Percentiles rank a stretch among this genome's conserved stretches.
These are phyloP conservation scores for Cladorhizidae sp. DNA, from an alignment of 37 sponge, comb jelly and placozoan genomes.

Conservation along the genomic window DNA sequence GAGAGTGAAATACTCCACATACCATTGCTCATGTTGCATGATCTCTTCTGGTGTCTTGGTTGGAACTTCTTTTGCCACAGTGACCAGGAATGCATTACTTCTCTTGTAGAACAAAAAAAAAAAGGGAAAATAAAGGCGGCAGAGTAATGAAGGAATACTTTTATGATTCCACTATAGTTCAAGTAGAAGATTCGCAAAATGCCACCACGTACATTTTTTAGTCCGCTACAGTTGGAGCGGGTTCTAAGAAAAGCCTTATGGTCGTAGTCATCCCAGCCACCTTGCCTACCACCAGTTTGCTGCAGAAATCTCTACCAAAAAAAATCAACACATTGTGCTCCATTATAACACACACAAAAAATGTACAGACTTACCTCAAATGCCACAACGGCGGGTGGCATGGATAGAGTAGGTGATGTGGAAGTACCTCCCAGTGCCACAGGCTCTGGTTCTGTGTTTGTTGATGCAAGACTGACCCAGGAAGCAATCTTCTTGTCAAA, in stretches of 20 bases:
- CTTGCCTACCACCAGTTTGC: conserved; percentile 76
- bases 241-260: conserved; percentile 75
- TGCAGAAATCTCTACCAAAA: conserved; percentile 69
- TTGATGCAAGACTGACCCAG: conserved; percentile 51
- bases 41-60: conserved; percentile 61
- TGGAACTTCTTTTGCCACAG: conserved; percentile 62
- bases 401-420: not conserved
- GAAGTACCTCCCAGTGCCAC: not conserved
- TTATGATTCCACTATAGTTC: not conserved
- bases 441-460: not conserved
- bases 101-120: not conserved
- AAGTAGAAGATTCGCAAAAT: not conserved
- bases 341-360: not conserved
- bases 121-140: not conserved
- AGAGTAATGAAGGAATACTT: no score
- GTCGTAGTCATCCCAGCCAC: conserved; percentile 95
- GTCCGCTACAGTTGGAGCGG: conserved; percentile 4
- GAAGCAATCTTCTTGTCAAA: conserved; percentile 75
- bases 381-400: conserved; percentile 70
- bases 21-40: conserved; percentile 81
- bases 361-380: conserved; percentile 64
- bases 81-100: conserved; percentile 36
- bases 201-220: not conserved
- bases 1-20: conserved; percentile 65
- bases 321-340: not conserved